Base-by-base conservation (phyloP, 1,140 invertebrate species). In the Caenorhabditis latens region DNA sequence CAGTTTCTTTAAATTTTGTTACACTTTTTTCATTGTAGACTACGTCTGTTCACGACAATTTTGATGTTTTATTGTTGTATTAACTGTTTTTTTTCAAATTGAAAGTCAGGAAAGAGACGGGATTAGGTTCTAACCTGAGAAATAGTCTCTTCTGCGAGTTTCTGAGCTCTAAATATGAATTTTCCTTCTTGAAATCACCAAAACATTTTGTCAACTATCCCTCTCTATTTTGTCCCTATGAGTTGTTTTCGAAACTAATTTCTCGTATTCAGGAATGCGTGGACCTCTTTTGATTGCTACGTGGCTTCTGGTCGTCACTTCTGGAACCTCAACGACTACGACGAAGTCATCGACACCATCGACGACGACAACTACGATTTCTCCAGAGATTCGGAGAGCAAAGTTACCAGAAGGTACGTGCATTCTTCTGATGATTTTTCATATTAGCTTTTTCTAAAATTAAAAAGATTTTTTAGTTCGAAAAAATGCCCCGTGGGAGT, bases 401-500 rank as follows among this genome's bases (percentile, higher is more conserved):
- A 79, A 79, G 24, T n/a, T 79, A 19, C 71, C 71, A n/a, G 19
- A 13, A 50, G 46, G 71, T 79, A 48, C 16, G 21, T 65, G 3
- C 9, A 53, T 32, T 32, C 2, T 32, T 32, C 32, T 32, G 32
- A 1, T 32, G 32, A 32, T 1, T 32, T 32, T 2, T 32, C 2
- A 32, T 1, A 32, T 1, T 2, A 32, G 32, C 32, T 32, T 32
- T 32, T 32, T 32, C 32, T 32, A 32, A 32, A 32, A 32, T 32
- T 32, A 32, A 53, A 11, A 53, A 5, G 11, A 6, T 63, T 40
- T 79, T 50, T 21, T 21, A 79, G 71, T 79, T 13, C 14, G n/a
- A 0, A 50, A 79, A 79, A 79, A 79, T n/a, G 71, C 71, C 3
- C 11, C 83, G 13, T 85, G 84, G 84, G 63, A 85, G 67, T 85